Base-by-base conservation (phyloP, 2,797 vertebrate species). In the Paguma larvata region DNA sequence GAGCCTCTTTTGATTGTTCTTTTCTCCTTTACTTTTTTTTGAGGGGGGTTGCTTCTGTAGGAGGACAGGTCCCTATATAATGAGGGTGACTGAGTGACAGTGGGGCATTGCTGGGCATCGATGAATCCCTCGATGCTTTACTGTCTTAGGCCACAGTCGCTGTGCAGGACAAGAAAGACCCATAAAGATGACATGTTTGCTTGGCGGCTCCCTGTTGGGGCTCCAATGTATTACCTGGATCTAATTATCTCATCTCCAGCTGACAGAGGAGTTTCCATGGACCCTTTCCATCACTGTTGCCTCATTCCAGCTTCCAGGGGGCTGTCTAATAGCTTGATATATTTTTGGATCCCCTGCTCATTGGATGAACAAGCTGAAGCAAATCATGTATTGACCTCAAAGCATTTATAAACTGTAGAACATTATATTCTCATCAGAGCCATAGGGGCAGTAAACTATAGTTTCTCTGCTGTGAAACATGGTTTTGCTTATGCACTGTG, bases 381-480 rank as follows among this genome's bases (percentile, higher is more conserved):
- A 99, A 99, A 99, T 99, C 99, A 99, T 99, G 98, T 99, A 99
- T 99, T 99, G 99, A 99, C 99, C 99, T 99, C 98, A 99, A 99
- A 99, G 99, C 99, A 99, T 99, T 99, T 99, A 99, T 99, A 99
- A 99, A 99, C 99, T 98, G 98, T 98, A 98, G 99, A 99, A 99
- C 99, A 99, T 99, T 99, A 99, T 99, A 99, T 99, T 99, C 99
- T 99, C 99, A 99, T 99, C 99, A 99, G 99, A 99, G 99, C 99
- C 99, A 99, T 98, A 99, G 99, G 98, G 99, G 99, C 99, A 99
- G 99, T 99, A 99, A 99, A 99, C 99, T 99, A 99, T 99, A 99
- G 99, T 99, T 99, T 99, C 99, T 99, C 99, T 99, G 99, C 99
- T 98, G 98, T 99, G 99, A 99, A 99, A 99, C 99, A 99, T 99